These are phyloP conservation scores for Chaenodraco wilsoni DNA, from an alignment of 2,797 vertebrate species.

Conservation along the genomic window DNA sequence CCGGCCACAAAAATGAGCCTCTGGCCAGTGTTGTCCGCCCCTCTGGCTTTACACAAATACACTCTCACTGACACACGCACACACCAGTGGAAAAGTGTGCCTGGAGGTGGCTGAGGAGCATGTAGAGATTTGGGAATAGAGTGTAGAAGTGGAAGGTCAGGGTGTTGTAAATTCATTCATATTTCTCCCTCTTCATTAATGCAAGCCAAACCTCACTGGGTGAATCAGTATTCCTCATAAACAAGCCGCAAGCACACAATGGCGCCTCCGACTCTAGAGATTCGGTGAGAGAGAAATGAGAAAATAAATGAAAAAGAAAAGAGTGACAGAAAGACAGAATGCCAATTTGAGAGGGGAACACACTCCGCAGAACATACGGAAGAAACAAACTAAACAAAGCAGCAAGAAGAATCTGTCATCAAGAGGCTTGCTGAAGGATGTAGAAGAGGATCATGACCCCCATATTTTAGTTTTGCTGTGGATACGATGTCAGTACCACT, in stretches of 20 bases:
- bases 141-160: slow-evolving; percentile 52
- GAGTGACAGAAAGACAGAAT: slow-evolving; percentile 35
- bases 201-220: slow-evolving; percentile 77
- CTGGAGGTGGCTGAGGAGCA: slow-evolving; percentile 65
- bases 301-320: slow-evolving; percentile 43
- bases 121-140: slow-evolving; percentile 63
- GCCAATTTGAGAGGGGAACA: slow-evolving; percentile 43
- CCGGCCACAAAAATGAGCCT: slow-evolving; percentile 82
- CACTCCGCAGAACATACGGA: slow-evolving; percentile 17
- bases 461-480: neutral
- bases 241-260: slow-evolving; percentile 80
- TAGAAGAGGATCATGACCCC: slow-evolving; percentile 11
- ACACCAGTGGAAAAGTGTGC: slow-evolving; percentile 76
- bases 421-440: neutral
- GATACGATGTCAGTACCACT: slow-evolving; percentile 5
- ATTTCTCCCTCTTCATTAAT: slow-evolving; percentile 49
- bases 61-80: slow-evolving; percentile 64
- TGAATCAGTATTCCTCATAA: slow-evolving; percentile 81
- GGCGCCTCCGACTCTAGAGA: slow-evolving; percentile 73
- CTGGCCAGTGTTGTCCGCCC: slow-evolving; percentile 69
- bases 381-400: slow-evolving; percentile 37
- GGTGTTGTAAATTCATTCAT: slow-evolving; percentile 79
- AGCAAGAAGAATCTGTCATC: slow-evolving; percentile 9
- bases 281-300: slow-evolving; percentile 56
- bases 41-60: slow-evolving; percentile 71